Base-by-base conservation (phyloP, 1,140 invertebrate genomes). In the Caenorhabditis remanei region DNA sequence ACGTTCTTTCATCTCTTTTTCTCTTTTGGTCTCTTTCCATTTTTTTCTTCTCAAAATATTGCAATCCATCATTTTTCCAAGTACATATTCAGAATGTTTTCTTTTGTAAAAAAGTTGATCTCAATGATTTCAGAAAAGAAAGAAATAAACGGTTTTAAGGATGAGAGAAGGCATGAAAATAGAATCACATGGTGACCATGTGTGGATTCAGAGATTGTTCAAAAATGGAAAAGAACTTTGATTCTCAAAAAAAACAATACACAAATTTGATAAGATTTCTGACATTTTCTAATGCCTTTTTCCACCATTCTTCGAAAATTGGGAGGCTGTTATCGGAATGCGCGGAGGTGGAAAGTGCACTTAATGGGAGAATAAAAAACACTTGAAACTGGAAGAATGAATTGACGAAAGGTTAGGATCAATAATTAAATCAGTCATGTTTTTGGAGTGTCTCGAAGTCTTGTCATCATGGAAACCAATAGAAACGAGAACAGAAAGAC, bases 1-100 rank as follows among this genome's bases (percentile, higher is more conserved):
- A 61, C 61, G 61, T 65, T 65, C 61, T 65, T 65, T 65, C 24
- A 65, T 65, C 61, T 65, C 21, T 65, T 40, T 65, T 40, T 65
- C 9, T 32, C 32, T 32, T 32, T 32, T 32, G 32, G 32, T 32
- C 32, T 32, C 32, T 32, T 32, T 32, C 2, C 32, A 32, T 61
- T n/a, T 61, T 61, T n/a, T 61, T n/a, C n/a, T 5, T 61, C 16
- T 61, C 58, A n/a, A 46, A 46, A 19, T 71, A n/a, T 71, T 32
- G 32, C n/a, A 41, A 67, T 58, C 63, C 40, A 67, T 67, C 63
- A 67, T 67, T 40, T 67, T 67, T 41, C 58, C 40, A 41, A 67
- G 40, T 67, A 41, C 63, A 67, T 41, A 14, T 41, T 41, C 41
- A 5, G 24, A 1, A 67, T 67, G 9, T 67, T 40, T 67, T 67